These are phyloP conservation scores for Orestias chungarensis DNA, from an alignment of 2,797 vertebrate species.

Conservation along the genomic window DNA sequence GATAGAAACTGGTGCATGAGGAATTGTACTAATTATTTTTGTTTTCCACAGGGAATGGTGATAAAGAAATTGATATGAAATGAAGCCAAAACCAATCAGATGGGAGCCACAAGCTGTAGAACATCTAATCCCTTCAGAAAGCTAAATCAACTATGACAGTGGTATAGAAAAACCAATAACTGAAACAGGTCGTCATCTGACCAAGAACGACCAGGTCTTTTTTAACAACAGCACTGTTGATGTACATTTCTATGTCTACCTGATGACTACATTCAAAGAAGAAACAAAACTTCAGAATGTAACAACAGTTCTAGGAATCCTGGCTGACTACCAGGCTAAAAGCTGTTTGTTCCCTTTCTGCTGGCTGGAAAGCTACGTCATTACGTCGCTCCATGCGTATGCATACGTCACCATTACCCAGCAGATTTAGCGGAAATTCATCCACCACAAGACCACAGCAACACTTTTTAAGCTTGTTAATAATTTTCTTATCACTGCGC, in stretches of 20 bases:
- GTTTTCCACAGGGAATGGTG: slow-evolving; percentile 35
- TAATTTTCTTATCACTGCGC: no score
- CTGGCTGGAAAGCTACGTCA: no score
- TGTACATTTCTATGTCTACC: background rate
- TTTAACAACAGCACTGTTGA: background rate
- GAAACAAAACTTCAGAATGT: no score
- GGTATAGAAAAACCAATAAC: background rate
- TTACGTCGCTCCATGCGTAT: no score
- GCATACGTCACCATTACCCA: no score
- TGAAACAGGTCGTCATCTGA: background rate
- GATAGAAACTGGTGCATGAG: slow-evolving; percentile 35
- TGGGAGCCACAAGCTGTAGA: slow-evolving; percentile 34
- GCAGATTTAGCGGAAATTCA: no score
- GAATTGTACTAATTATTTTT: slow-evolving; percentile 64
- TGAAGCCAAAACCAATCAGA: slow-evolving; percentile 26
- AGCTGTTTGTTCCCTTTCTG: no score
- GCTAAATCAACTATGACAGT: background rate
- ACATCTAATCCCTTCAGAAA: slow-evolving; percentile 34
- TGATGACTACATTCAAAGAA: no score
- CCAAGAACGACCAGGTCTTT: background rate
- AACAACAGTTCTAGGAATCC: no score
- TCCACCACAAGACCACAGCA: no score
- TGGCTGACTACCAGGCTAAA: no score
- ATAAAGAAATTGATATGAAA: slow-evolving; percentile 32
- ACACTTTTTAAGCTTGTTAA: no score